These are phyloP conservation scores for Rhopalosiphum nymphaeae DNA, from an alignment of 2,888 invertebrate genomes.

Conservation along the genomic window DNA sequence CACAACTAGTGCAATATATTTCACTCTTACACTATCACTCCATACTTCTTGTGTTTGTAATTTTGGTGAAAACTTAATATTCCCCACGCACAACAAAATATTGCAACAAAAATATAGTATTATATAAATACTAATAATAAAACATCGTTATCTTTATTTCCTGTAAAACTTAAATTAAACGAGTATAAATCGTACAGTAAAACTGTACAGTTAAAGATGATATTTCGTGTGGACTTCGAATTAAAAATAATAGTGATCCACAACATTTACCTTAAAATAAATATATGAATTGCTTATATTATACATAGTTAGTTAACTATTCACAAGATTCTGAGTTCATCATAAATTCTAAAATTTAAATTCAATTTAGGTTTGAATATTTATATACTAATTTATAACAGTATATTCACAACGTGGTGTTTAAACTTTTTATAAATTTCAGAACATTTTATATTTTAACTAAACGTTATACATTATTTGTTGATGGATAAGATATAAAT, in stretches of 20 bases:
- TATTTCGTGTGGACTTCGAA: not conserved
- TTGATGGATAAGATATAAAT: not conserved
- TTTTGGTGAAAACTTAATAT: not conserved
- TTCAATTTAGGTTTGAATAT: conserved; percentile 7
- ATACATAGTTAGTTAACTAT: not conserved
- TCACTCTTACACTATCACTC: not conserved
- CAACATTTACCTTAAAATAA: not conserved
- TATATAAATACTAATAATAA: not conserved
- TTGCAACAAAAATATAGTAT: not conserved
- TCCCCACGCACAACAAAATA: not conserved
- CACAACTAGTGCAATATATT: not conserved
- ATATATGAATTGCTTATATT: not conserved
- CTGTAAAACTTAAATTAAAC: not conserved
- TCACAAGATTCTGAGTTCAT: not conserved
- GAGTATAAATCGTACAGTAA: not conserved
- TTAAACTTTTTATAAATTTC: not conserved
- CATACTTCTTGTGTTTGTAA: not conserved
- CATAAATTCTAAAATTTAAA: not conserved
- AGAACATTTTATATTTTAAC: not conserved
- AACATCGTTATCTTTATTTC: not conserved
- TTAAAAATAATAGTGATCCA: not conserved
- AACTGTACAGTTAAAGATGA: not conserved
- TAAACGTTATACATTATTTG: not conserved
- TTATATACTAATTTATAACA: not conserved
- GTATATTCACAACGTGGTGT: not conserved